Percentiles rank a stretch among this genome's conserved stretches.
These are phyloP conservation scores for Camponotus vicinus DNA, from an alignment of 1,140 invertebrate species.

Conservation along the genomic window DNA sequence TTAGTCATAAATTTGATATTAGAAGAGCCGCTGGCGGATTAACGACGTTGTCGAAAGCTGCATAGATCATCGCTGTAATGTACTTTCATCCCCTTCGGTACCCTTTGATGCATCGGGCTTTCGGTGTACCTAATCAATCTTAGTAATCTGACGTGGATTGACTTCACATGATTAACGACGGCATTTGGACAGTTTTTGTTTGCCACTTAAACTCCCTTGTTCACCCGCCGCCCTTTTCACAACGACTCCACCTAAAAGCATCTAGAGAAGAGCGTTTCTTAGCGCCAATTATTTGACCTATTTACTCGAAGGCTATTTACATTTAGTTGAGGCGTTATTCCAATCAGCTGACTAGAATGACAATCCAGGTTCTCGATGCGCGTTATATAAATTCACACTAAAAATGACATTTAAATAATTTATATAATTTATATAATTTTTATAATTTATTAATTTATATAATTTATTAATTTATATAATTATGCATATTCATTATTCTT, in stretches of 20 bases:
- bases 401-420: background rate
- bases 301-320: slow-evolving; percentile 13
- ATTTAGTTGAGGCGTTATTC: background rate
- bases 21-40: too few relatives aligned
- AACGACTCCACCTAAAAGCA: slow-evolving; percentile 40
- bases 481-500: background rate
- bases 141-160: slow-evolving; percentile 59
- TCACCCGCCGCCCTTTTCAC: slow-evolving; percentile 6
- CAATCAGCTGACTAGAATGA: slow-evolving; percentile 1
- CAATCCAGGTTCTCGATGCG: slow-evolving; percentile 36
- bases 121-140: slow-evolving; percentile 55
- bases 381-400: background rate
- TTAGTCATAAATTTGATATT: slow-evolving; percentile 4
- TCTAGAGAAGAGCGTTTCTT: slow-evolving; percentile 22
- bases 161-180: slow-evolving; percentile 56
- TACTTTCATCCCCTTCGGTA: slow-evolving; percentile 27
- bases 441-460: too few relatives aligned
- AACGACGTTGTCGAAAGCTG: slow-evolving; percentile 13
- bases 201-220: slow-evolving; percentile 21
- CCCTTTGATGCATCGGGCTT: slow-evolving; percentile 48
- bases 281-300: slow-evolving; percentile 53
- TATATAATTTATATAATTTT: background rate
- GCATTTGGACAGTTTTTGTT: slow-evolving; percentile 41
- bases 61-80: slow-evolving; percentile 19
- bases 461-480: too few relatives aligned